Percentiles rank a stretch among this genome's conserved stretches.
These are phyloP conservation scores for Sepiola atlantica DNA, from an alignment of 2,888 invertebrate genomes.

Conservation along the genomic window DNA sequence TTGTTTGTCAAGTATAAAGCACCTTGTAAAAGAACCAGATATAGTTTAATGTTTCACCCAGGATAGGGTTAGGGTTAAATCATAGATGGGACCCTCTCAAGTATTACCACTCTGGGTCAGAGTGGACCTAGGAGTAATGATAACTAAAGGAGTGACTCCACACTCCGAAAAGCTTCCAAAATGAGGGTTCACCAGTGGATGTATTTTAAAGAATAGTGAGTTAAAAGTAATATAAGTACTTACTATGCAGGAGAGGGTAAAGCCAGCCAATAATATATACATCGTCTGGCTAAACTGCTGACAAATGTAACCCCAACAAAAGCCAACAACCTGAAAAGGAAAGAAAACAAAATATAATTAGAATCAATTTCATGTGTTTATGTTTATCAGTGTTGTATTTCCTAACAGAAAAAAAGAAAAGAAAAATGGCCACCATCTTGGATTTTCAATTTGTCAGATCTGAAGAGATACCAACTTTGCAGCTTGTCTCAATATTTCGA, in stretches of 20 bases:
- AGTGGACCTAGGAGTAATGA: not conserved
- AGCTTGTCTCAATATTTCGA: no score
- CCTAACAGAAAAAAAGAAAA: no score
- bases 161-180: not conserved
- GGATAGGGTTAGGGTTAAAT: not conserved
- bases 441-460: no score
- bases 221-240: conserved; percentile 66
- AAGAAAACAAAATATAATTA: not conserved
- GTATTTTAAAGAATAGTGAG: not conserved
- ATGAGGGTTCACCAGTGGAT: not conserved
- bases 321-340: conserved; percentile 82
- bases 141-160: not conserved
- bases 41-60: no score
- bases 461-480: no score
- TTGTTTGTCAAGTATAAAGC: no score
- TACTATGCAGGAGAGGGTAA: conserved; percentile 88
- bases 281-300: conserved; percentile 97
- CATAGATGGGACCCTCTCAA: not conserved
- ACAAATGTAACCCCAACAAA: conserved; percentile 93
- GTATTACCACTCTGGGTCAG: not conserved
- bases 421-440: no score
- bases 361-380: not conserved
- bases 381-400: no score
- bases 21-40: no score
- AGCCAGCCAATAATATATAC: conserved; percentile 92